Percentiles rank a stretch among this genome's conserved stretches.
These are phyloP conservation scores for Nephrotoma appendiculata DNA, from an alignment of 2,888 invertebrate genomes.

Conservation along the genomic window DNA sequence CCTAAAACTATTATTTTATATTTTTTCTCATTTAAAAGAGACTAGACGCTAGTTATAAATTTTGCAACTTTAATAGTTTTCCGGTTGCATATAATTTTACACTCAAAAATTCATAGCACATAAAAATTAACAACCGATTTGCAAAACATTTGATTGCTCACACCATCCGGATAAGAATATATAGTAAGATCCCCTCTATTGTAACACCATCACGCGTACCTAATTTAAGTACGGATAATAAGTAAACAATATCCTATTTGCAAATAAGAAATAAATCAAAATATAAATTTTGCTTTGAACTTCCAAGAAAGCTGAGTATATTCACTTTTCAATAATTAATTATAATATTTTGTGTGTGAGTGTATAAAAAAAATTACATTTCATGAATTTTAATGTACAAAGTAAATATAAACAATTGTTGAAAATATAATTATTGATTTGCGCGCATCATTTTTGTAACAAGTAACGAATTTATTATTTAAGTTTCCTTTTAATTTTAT, in stretches of 20 bases:
- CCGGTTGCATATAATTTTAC: neutral
- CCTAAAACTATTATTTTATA: neutral
- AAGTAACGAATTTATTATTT: neutral
- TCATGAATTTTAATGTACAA: neutral
- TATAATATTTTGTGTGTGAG: neutral
- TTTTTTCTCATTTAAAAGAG: neutral
- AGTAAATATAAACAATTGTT: neutral
- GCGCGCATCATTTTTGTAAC: neutral
- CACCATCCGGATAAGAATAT: neutral
- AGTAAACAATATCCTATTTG: neutral
- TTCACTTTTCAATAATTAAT: neutral
- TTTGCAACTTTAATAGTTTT: neutral
- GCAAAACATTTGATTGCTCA: neutral
- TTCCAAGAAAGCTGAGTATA: neutral
- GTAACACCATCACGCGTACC: neutral
- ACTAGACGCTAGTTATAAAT: neutral
- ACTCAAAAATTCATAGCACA: neutral
- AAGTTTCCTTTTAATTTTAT: neutral
- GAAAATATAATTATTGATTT: neutral
- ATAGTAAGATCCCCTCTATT: neutral
- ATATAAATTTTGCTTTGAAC: neutral
- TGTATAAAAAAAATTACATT: neutral
- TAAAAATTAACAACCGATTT: neutral
- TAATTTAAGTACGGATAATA: neutral
- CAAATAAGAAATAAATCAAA: neutral